Evolutionary conservation across 2,888 invertebrate species (phyloP), one percentile per base, ranked within the genome.

Genomic region (Uropetala carovei): DNA sequence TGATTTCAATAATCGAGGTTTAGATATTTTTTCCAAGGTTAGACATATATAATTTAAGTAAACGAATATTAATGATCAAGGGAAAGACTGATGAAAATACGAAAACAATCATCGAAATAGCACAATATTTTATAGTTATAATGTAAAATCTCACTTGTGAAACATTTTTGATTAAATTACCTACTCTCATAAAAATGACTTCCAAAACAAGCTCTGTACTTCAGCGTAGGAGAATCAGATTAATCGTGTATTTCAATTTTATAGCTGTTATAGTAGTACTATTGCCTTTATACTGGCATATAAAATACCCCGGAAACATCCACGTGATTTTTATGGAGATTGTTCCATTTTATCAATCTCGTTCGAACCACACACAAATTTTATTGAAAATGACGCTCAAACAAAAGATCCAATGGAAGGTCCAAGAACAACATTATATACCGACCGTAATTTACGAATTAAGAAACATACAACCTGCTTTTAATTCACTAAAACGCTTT

Each of bases 401-500:
- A n/a, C 89, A 30, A 43, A 64, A 18, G 89, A 89, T 89, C 8
- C n/a, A 86, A 89, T 89, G 89, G 89, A 89, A 89, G 89, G 64
- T 64, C 64, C 64, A 43, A 60, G 60, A 64, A 64, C 89, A 89
- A 89, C 89, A 68, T 64, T 30, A 68, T 13, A 86, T 22, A 89
- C 64, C 11, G 89, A 30, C n/a, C 43, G 43, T n/a, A 89, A 43
- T 43, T 89, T 18, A 9, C 43, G 30, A 27, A 27, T 43, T 68
- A 56, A 14, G n/a, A 89, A 43, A 58, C 18, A n/a, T 22, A 92
- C n/a, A 43, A 92, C 58, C 75, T 56, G 18, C 27, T 92, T 43
- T 92, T 91, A 18, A 89, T 43, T 58, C 81, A 84, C 18, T 92
- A 60, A 82, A 92, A 27, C 43, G 82, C 92, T 57, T 82, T 91